Percentiles rank a stretch among this genome's conserved stretches.
These are phyloP conservation scores for Limnodromus scolopaceus DNA, from an alignment of 2,797 vertebrate species.

Conservation along the genomic window DNA sequence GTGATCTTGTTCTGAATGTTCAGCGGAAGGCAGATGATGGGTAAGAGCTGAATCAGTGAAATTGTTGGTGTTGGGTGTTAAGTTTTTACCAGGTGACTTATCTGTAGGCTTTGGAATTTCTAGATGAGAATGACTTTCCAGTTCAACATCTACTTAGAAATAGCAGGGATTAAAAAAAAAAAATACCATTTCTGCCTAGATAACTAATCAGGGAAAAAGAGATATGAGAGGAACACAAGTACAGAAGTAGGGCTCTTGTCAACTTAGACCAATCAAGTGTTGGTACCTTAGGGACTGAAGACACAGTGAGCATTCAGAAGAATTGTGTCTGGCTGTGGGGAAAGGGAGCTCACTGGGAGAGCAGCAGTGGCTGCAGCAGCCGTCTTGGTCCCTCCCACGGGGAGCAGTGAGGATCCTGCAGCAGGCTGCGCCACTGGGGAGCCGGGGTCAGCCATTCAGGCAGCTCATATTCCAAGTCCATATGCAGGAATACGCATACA, in stretches of 20 bases:
- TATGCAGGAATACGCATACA: rapidly evolving
- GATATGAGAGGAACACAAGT: neutral
- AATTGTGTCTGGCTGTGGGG: neutral
- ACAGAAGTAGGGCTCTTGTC: neutral
- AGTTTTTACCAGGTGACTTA: neutral
- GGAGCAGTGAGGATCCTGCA: neutral
- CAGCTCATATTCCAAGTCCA: neutral
- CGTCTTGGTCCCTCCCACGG: rapidly evolving
- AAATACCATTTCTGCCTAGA: neutral
- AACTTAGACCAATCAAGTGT: neutral
- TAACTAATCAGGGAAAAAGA: neutral
- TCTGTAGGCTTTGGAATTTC: neutral
- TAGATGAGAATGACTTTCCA: neutral
- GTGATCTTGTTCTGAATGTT: conserved; percentile 85
- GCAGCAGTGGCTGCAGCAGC: neutral
- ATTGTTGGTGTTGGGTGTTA: neutral
- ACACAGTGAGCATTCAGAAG: neutral
- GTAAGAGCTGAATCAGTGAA: conserved; percentile 71
- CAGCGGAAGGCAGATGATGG: conserved; percentile 69
- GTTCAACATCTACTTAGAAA: neutral
- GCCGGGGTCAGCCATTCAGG: neutral
- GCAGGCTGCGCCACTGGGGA: neutral
- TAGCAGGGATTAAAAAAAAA: neutral
- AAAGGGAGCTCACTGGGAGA: neutral
- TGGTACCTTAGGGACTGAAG: neutral